Evolutionary conservation across 2,888 invertebrate genomes (phyloP), one percentile per base, ranked within the genome.

Genomic region (Tenodera sinensis): DNA sequence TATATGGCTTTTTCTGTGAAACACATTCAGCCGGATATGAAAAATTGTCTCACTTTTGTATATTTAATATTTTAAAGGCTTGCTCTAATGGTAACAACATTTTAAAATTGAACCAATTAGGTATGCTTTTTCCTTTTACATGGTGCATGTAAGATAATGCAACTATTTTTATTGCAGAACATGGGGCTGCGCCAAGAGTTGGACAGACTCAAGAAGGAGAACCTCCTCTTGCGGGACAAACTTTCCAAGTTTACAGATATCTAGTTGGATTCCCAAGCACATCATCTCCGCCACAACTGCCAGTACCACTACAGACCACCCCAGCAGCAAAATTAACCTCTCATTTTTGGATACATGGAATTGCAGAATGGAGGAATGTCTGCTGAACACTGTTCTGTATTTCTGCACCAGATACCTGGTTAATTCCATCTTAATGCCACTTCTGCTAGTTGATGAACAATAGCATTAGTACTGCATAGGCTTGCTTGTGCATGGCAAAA

Each of bases 191-290:
- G 97, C 93, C 97, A 97, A 95, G 98, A 98, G 94, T 95, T 98
- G 93, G 98, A 98, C 94, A 95, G 97, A 94, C 95, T 98, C 94
- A 97, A 98, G 95, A 98, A 97, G 94, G 98, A 98, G 94, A 98
- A 98, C 93, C 96, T 97, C 95, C 96, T 97, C 94, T 95, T 98
- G 93, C 96, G 97, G 93, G 97, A 97, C 94, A 97, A 97, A 95
- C 95, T 97, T 94, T 96, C 97, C 93, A 97, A 97, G 95, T 97
- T 96, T 94, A 96, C 97, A 94, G 97, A 97, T 94, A 96, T 97
- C 94, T 96, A 95, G 87, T 88, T 88, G 47, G 47, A 25, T 71
- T 71, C 54, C 54, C 54, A 71, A 25, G 83, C 30, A 28, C 54
- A 71, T 9, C 54, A 71, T 71, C 54, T 71, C 54, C 4, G 20